Conservation (phyloP, 37 sponge, comb jelly and placozoan genomes). For the Aplysina aerophoba region DNA sequence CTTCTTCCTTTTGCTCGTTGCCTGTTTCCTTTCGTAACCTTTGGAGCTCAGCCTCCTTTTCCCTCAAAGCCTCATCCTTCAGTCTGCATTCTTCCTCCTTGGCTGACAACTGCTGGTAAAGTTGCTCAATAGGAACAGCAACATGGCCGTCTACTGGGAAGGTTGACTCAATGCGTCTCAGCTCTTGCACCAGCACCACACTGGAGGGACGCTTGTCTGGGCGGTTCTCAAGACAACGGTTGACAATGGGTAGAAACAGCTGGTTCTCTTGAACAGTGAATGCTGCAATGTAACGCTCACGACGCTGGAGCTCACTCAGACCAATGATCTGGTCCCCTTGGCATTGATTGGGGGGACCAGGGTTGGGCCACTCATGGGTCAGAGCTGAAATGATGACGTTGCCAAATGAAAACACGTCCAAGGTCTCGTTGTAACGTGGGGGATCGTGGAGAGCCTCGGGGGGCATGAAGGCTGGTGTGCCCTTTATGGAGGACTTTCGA, state of each 20-base stretch:
- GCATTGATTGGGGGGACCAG: neutral
- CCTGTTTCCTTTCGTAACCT: too few species aligned
- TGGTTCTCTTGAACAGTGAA: neutral
- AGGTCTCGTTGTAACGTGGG: neutral
- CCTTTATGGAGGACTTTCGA: too few species aligned
- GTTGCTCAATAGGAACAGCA: neutral
- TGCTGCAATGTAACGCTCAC: neutral
- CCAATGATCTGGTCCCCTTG: neutral
- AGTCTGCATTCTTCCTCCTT: neutral
- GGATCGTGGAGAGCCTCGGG: neutral
- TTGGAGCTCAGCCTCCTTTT: neutral
- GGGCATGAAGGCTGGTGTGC: too few species aligned
- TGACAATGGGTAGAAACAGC: neutral
- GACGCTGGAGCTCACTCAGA: neutral
- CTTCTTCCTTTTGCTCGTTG: too few species aligned
- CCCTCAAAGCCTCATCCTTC: neutral
- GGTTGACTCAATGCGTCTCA: neutral
- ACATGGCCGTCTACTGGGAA: neutral
- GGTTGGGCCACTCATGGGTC: slow-evolving; percentile 5
- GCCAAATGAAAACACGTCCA: neutral
- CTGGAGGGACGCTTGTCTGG: slow-evolving; percentile 7
- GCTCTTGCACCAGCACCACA: neutral
- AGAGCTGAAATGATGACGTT: neutral
- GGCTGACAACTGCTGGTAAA: neutral
- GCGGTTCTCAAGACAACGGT: neutral